Evolutionary conservation across 2,113 vertebrate species (phyloP), one percentile per base, ranked within the genome.

Genomic region (Brachypodius melanocephalos): DNA sequence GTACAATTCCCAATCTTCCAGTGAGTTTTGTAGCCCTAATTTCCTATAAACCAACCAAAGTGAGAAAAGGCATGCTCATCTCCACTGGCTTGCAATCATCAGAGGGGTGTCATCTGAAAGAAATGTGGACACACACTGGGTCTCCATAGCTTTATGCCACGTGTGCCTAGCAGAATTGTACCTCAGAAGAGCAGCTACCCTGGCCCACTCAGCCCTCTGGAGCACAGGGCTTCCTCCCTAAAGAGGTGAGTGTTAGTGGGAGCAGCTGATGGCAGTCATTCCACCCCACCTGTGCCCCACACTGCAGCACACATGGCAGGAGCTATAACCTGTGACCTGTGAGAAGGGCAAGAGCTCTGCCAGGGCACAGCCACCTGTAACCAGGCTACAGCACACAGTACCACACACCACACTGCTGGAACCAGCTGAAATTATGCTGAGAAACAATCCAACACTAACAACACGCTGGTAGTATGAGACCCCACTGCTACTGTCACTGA

Each of bases 361-460:
- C 55, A 48, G 74, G 31, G 55, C 45, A 43, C 29, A 54, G 68
- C 7, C 7, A 38, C 17, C 36, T 68, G 25, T 20, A 4, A 24
- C 17, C 5, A 5, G 38, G 18, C 58, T 19, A 3, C 49, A 18
- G 67, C 8, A 22, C 18, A 28, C 0, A 19, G 48, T 3, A 42
- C 15, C 45, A 40, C 42, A 68, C 28, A 20, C 5, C 0, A 4
- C 7, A 5, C 28, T 8, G 15, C 51, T 52, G 46, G 67, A 62
- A 32, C 34, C 2, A 15, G 15, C 36, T 19, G 46, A 46, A 36
- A 28, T 0, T 1, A 14, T 0, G 4, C 57, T 48, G 38, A 43
- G 43, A 62, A 75, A 45, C 43, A 51, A 40, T 22, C 34, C 28
- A 67, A 22, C 63, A 46, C 42, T 8, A n/a, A 16, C 22, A 43